These are phyloP conservation scores for Anthrax anthrax DNA, from an alignment of 2,888 invertebrate genomes.

Conservation along the genomic window DNA sequence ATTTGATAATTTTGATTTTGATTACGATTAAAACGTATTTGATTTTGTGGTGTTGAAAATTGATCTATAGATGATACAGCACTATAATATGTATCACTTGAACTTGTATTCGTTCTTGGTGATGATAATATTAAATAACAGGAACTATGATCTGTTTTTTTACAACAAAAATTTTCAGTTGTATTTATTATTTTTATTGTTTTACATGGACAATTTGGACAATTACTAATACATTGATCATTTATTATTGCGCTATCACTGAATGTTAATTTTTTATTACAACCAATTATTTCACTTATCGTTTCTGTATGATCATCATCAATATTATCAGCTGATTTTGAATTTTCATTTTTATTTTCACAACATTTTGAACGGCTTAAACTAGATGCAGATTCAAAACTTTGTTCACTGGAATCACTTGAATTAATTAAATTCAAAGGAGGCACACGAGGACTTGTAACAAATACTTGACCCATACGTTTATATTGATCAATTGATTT, in stretches of 20 bases:
- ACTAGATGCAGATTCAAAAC: constrained; percentile 38
- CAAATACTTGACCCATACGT: constrained; percentile 37
- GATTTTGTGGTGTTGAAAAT: constrained; percentile 17
- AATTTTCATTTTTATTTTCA: constrained; percentile 27
- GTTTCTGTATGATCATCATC: constrained; percentile 34
- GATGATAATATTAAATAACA: constrained; percentile 15
- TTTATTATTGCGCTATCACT: constrained; percentile 32
- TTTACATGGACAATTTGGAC: constrained; percentile 28
- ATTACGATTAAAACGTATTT: constrained; percentile 7
- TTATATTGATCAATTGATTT: constrained; percentile 42
- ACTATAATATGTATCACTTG: constrained; percentile 32
- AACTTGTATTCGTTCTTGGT: constrained; percentile 18
- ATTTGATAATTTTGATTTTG: constrained; percentile 4
- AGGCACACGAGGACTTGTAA: constrained; percentile 31
- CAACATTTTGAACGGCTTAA: constrained; percentile 18
- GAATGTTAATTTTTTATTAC: constrained; percentile 29
- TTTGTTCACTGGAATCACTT: constrained; percentile 31
- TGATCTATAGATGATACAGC: constrained; percentile 23
- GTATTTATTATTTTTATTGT: constrained; percentile 8
- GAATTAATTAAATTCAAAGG: constrained; percentile 21
- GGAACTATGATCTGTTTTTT: constrained; percentile 20
- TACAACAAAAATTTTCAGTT: constrained; percentile 20
- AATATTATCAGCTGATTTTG: constrained; percentile 42
- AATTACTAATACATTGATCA: constrained; percentile 23
- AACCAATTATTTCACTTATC: constrained; percentile 16